Conservation (phyloP, 2,888 invertebrate species). For the Thecocarcelia acutangulata region DNA sequence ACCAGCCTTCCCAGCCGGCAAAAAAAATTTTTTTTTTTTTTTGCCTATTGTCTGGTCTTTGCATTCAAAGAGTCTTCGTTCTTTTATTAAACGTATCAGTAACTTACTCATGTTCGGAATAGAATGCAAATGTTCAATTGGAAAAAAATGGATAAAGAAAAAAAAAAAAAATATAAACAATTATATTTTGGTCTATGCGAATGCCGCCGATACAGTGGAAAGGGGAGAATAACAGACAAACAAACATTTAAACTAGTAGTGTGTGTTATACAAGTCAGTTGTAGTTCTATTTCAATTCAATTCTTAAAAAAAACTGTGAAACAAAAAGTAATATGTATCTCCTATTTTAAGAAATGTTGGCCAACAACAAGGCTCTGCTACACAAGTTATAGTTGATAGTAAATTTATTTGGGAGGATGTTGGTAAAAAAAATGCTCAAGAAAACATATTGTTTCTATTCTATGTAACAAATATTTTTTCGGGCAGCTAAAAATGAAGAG, state of each 20-base stretch:
- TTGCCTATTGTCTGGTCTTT: constrained; percentile 45
- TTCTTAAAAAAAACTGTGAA: background rate
- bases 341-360: background rate
- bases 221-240: constrained; percentile 1
- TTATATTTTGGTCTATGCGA: constrained; percentile 26
- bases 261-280: background rate
- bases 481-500: too few relatives aligned
- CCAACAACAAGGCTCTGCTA: too few relatives aligned
- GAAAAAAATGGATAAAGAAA: constrained; percentile 8
- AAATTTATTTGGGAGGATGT: too few relatives aligned
- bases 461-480: too few relatives aligned
- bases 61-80: constrained; percentile 41
- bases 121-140: constrained; percentile 46
- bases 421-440: too few relatives aligned
- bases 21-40: too few relatives aligned
- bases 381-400: too few relatives aligned
- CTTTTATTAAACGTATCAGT: constrained; percentile 29
- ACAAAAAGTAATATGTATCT: background rate
- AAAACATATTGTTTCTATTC: too few relatives aligned
- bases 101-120: constrained; percentile 46
- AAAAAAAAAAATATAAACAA: constrained; percentile 11
- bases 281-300: constrained; percentile 31
- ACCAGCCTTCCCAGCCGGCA: constrained; percentile 33
- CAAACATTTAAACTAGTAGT: constrained; percentile 12
- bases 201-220: background rate